Conservation (phyloP, 2,888 invertebrate species). For the Cryptus viduatorius region DNA sequence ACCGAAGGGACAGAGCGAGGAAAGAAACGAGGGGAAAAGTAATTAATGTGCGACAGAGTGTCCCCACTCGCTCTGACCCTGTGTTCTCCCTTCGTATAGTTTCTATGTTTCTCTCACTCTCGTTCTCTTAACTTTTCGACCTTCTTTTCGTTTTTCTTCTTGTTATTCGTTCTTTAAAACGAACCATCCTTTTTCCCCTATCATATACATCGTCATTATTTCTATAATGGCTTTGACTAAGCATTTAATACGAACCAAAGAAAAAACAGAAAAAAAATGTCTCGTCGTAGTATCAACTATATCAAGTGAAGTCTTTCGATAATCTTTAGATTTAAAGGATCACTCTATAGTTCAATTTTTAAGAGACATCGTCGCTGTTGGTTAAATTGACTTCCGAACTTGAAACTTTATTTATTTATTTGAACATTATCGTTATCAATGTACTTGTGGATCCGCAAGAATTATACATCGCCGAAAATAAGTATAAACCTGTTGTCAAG, state of each 20-base stretch:
- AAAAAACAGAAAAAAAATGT: not conserved
- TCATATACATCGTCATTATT: not conserved
- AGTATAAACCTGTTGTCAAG: too few relatives aligned
- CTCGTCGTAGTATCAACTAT: not conserved
- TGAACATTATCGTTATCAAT: too few relatives aligned
- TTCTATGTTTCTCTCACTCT: conserved; percentile 31
- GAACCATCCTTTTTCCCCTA: not conserved
- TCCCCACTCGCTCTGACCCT: conserved; percentile 69
- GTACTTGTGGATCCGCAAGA: too few relatives aligned
- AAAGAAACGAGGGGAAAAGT: conserved; percentile 79
- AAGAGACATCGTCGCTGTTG: too few relatives aligned
- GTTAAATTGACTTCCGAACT: too few relatives aligned
- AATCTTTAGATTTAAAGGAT: not conserved
- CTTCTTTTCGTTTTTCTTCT: conserved; percentile 26
- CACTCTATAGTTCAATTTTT: not conserved
- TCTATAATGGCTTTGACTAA: not conserved
- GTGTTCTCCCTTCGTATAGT: conserved; percentile 3
- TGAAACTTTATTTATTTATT: too few relatives aligned
- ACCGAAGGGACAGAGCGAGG: conserved; percentile 52
- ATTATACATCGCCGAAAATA: too few relatives aligned
- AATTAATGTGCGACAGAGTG: conserved; percentile 83
- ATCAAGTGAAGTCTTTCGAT: not conserved
- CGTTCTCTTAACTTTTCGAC: conserved; percentile 33
- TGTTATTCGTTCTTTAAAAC: not conserved
- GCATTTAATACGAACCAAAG: not conserved